Evolutionary conservation across 1,140 invertebrate species (phyloP), one percentile per base, ranked within the genome.

Genomic region (Ephestia elutella): DNA sequence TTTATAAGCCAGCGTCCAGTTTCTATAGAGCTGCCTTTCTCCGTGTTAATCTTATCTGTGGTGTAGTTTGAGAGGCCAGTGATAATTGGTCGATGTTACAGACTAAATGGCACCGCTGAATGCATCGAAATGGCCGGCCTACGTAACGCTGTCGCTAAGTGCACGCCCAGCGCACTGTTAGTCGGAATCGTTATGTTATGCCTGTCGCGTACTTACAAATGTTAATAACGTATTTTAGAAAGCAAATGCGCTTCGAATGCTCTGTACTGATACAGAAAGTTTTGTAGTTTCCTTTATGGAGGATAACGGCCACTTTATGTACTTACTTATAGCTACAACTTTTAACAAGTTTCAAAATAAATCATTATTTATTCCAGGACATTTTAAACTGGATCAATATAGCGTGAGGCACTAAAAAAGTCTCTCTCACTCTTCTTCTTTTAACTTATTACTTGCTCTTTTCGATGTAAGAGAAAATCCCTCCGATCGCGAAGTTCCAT

Each of bases 91-190:
- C 21, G 21, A 5, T 15, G 28, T 20, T 28, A 54, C 51, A 60
- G 58, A 60, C 58, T 30, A 49, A 55, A 60, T 48, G 58, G 58
- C 58, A 60, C 58, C 58, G 19, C 56, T 19, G 44, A 19, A 44
- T 19, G 49, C 49, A 53, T 38, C 5, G 49, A 51, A 20, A 51
- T 58, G 30, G 30, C 28, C 5, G 15, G 44, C 35, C 38, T 15
- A 50, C 17, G 28, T 57, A 53, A 53, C 21, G 50, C 49, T 53
- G 50, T 53, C 50, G 50, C 50, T 21, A 25, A 53, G 21, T 53
- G 50, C 30, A 32, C 3, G 25, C 32, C 38, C 13, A 5, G 38
- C 5, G 15, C 38, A 44, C 38, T 44, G 38, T 17, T 13, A 35
- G 9, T 35, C 15, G n/a, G 38, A 44, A 44, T 44, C 38, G 38